Evolutionary conservation across 1,140 invertebrate genomes (phyloP).

Genomic region (Grapholita molesta): DNA sequence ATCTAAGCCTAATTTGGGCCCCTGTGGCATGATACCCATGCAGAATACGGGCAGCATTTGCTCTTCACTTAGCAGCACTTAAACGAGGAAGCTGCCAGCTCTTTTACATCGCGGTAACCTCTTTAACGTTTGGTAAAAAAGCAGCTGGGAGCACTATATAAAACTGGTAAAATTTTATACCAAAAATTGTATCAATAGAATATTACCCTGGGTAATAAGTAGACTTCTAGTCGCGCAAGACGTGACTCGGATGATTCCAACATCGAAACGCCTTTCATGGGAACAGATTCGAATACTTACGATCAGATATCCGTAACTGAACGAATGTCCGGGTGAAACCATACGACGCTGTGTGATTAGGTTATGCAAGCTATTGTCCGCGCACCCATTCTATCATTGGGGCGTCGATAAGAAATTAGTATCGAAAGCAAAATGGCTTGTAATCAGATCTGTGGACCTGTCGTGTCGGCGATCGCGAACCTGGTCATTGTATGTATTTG

Average conservation of each 20-base stretch:
- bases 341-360: conserved; percentile 1
- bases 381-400: conserved; percentile 12
- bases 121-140: too few relatives aligned
- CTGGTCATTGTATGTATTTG: not conserved
- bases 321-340: conserved; percentile 25
- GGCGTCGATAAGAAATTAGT: conserved; percentile 27
- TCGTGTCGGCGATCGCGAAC: not conserved
- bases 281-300: conserved; percentile 21
- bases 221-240: conserved; percentile 19
- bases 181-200: too few relatives aligned
- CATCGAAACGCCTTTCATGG: conserved; percentile 30
- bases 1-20: too few relatives aligned
- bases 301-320: conserved; percentile 20
- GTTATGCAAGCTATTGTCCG: conserved; percentile 25
- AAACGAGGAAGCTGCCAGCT: too few relatives aligned
- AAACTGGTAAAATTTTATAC: too few relatives aligned
- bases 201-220: too few relatives aligned
- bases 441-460: conserved; percentile 3
- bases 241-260: conserved; percentile 21
- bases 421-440: conserved; percentile 2
- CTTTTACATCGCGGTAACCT: too few relatives aligned
- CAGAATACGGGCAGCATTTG: too few relatives aligned
- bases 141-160: too few relatives aligned
- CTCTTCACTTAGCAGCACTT: too few relatives aligned
- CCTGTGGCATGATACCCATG: too few relatives aligned